These are phyloP conservation scores for Spizella passerina DNA, from an alignment of 2,797 vertebrate genomes.

Conservation along the genomic window DNA sequence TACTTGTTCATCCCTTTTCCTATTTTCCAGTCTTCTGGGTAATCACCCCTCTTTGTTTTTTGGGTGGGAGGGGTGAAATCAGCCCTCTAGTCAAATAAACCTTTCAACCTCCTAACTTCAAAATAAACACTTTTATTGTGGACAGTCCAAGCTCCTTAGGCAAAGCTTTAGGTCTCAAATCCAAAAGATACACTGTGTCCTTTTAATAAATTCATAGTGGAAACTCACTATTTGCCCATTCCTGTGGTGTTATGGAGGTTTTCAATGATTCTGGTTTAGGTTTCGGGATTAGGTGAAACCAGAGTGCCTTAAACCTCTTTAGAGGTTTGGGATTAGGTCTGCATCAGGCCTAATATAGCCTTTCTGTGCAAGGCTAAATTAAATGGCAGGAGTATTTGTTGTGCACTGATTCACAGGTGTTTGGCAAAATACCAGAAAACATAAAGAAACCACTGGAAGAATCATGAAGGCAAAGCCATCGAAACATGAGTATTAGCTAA, in stretches of 20 bases:
- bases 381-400: constrained; percentile 81
- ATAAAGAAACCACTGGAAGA: constrained; percentile 69
- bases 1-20: not conserved
- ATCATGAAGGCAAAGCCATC: constrained; percentile 61
- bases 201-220: constrained; percentile 87
- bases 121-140: constrained; percentile 79
- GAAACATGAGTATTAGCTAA: constrained; percentile 74
- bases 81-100: constrained; percentile 49
- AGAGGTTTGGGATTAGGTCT: constrained; percentile 89
- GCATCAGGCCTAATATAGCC: constrained; percentile 78
- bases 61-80: not conserved
- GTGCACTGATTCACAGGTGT: constrained; percentile 78
- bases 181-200: constrained; percentile 86
- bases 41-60: not conserved
- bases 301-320: constrained; percentile 95
- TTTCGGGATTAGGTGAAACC: constrained; percentile 98
- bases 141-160: constrained; percentile 83
- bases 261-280: constrained; percentile 87
- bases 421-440: constrained; percentile 74
- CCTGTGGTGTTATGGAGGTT: constrained; percentile 84
- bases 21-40: not conserved
- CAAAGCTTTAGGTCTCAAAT: constrained; percentile 83
- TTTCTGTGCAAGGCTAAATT: constrained; percentile 75
- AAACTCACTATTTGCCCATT: constrained; percentile 89
- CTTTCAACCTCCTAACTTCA: constrained; percentile 63